phyloP scores from a whole-genome alignment of 2,113 vertebrate genomes.

The Bubo blakistoni region DNA sequence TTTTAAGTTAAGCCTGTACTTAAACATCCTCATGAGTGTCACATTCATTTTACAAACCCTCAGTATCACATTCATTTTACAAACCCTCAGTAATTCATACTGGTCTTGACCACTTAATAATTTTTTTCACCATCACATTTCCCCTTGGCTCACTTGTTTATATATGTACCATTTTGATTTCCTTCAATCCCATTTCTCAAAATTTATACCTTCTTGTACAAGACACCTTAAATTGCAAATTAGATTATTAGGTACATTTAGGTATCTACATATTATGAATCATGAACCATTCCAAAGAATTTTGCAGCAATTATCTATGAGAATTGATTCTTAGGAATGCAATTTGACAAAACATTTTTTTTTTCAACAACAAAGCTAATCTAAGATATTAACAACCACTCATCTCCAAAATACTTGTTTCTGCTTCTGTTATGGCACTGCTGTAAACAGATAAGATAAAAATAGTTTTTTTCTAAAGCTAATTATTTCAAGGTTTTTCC shows the following conservation, averaged over 20 bases:
- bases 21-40: background rate
- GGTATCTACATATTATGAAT: background rate
- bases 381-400: background rate
- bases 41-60: background rate
- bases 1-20: background rate
- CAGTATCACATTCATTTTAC: background rate
- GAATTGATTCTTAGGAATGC: background rate
- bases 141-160: background rate
- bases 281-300: background rate
- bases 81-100: background rate
- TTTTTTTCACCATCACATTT: background rate
- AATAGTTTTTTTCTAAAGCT: background rate
- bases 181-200: background rate
- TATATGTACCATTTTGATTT: background rate
- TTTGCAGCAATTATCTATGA: background rate
- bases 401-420: background rate
- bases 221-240: background rate
- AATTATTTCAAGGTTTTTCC: background rate
- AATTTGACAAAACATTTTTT: background rate
- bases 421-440: background rate
- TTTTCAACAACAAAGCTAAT: background rate
- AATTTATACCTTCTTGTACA: background rate
- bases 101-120: background rate
- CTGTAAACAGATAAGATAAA: background rate
- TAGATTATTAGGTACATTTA: background rate